Evolutionary conservation across 2,797 vertebrate genomes (phyloP).

Genomic region (Cynopterus sphinx): DNA sequence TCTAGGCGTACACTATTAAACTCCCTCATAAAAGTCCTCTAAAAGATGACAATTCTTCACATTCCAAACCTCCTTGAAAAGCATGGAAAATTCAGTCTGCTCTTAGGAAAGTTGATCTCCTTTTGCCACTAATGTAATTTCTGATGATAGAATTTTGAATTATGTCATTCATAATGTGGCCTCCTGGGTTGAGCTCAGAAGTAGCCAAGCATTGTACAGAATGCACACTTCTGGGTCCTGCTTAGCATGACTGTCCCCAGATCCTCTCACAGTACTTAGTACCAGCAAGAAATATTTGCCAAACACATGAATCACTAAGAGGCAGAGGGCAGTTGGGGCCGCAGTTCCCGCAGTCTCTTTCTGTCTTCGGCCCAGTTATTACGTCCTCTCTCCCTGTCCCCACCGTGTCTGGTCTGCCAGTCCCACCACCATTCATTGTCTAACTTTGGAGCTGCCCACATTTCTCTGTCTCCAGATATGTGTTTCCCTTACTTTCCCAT

Average conservation of each 20-base stretch:
- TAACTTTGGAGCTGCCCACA: background rate
- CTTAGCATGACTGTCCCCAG: background rate
- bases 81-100: background rate
- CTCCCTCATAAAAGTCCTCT: background rate
- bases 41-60: background rate
- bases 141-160: background rate
- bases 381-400: background rate
- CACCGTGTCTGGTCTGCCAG: background rate
- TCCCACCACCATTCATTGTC: fast-evolving
- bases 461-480: background rate
- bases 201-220: background rate
- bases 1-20: background rate
- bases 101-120: background rate
- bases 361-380: background rate
- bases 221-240: fast-evolving
- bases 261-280: background rate
- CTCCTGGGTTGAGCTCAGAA: background rate
- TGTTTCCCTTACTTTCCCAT: background rate
- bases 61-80: background rate
- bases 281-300: background rate
- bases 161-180: background rate
- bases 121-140: background rate
- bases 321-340: background rate
- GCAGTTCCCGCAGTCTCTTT: background rate
- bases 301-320: background rate